Evolutionary conservation across 2,797 vertebrate species (phyloP).

Genomic region (Notoglanidium macrostoma): DNA sequence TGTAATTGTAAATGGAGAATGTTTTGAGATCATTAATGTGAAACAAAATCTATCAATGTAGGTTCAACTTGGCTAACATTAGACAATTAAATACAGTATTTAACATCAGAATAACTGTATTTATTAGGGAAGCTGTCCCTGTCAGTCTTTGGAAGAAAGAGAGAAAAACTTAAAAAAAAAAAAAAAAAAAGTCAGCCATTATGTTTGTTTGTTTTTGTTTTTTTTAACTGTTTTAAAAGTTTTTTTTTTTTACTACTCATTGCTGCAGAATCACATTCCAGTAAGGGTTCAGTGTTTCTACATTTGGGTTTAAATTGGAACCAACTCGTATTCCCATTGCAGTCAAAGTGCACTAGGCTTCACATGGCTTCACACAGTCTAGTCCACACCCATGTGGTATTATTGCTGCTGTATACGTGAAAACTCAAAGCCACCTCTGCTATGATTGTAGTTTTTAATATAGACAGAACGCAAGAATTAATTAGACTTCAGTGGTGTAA

Average conservation of each 20-base stretch:
- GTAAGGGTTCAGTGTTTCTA: neutral
- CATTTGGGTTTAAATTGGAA: neutral
- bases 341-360: neutral
- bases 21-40: neutral
- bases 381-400: neutral
- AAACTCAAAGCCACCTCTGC: neutral
- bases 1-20: neutral
- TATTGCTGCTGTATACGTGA: neutral
- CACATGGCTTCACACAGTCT: neutral
- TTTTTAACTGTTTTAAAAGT: neutral
- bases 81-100: neutral
- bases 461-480: neutral
- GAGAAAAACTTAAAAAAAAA: neutral
- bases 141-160: neutral
- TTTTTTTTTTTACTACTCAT: neutral
- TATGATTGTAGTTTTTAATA: neutral
- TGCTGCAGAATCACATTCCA: neutral
- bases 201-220: neutral
- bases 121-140: neutral
- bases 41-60: neutral
- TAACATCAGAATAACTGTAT: neutral
- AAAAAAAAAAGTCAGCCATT: neutral
- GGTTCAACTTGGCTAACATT: neutral
- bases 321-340: neutral
- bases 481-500: neutral